Evolutionary conservation across 2,888 invertebrate species (phyloP).

Genomic region (Oscheius sp.): DNA sequence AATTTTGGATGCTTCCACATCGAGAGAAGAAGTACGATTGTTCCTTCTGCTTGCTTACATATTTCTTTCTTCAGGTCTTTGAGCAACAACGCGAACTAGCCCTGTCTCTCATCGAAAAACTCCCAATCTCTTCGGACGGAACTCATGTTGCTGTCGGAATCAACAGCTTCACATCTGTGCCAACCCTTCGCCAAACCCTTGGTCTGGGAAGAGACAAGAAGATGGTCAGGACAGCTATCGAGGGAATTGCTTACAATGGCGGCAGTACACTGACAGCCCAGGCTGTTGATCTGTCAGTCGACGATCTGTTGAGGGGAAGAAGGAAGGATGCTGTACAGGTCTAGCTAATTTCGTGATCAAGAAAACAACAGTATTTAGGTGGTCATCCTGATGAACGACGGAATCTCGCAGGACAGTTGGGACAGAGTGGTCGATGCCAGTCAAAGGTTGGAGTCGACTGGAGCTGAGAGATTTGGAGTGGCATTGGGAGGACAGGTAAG

Average conservation of each 20-base stretch:
- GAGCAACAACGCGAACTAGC: conserved; percentile 69
- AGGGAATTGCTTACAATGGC: conserved; percentile 63
- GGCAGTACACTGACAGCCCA: conserved; percentile 64
- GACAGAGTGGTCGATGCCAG: conserved; percentile 51
- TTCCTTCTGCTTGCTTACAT: not conserved
- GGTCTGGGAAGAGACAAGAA: conserved; percentile 59
- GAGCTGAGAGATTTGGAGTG: conserved; percentile 64
- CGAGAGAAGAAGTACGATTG: conserved; percentile 52
- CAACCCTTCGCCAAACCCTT: conserved; percentile 56
- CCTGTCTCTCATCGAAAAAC: conserved; percentile 60
- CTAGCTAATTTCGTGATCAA: not conserved
- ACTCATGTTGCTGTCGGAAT: conserved; percentile 61
- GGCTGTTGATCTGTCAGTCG: conserved; percentile 62
- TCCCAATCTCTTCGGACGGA: conserved; percentile 57
- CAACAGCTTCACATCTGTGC: conserved; percentile 58
- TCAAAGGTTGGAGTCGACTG: conserved; percentile 46
- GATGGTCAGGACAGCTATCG: conserved; percentile 60
- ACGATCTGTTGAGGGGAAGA: conserved; percentile 54
- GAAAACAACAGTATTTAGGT: conserved; percentile 26
- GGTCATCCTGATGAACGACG: conserved; percentile 67
- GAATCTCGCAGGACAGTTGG: conserved; percentile 67
- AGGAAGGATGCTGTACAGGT: conserved; percentile 64
- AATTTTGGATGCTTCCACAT: conserved; percentile 66
- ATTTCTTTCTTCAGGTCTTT: conserved; percentile 48
- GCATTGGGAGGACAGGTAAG: conserved; percentile 62